These are phyloP conservation scores for Cylindroiulus punctatus DNA, from an alignment of 2,888 invertebrate genomes.

Conservation along the genomic window DNA sequence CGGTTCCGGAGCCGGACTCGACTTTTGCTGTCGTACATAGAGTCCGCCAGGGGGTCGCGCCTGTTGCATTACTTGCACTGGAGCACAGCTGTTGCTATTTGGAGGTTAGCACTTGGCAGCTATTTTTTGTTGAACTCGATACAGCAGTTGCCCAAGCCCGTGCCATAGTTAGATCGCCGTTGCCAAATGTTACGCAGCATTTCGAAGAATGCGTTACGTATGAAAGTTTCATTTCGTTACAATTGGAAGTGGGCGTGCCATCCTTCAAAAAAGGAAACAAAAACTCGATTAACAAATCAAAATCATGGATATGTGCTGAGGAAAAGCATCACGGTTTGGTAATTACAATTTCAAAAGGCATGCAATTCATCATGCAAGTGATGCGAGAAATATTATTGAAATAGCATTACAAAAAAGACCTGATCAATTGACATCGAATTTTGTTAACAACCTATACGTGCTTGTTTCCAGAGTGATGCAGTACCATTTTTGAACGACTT, in stretches of 20 bases:
- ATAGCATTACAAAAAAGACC: no score
- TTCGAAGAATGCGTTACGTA: background rate
- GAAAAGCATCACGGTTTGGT: background rate
- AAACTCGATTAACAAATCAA: background rate
- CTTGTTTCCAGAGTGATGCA: no score
- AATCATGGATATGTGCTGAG: background rate
- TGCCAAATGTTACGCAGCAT: background rate
- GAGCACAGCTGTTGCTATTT: background rate
- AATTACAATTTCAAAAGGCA: background rate
- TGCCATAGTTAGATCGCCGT: background rate
- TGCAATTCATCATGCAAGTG: no score
- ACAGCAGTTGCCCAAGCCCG: background rate
- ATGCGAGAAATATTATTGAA: no score
- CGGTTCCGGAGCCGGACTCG: conserved; percentile 38
- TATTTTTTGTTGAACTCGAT: background rate
- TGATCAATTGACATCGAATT: no score
- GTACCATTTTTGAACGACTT: no score
- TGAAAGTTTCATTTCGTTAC: background rate
- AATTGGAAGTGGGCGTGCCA: background rate
- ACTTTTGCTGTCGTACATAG: conserved; percentile 16
- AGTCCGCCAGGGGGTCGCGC: background rate
- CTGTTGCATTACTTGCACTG: background rate
- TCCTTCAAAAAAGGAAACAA: background rate
- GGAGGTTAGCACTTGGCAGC: background rate
- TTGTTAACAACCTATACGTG: no score